Base-by-base conservation (phyloP, 2,113 vertebrate genomes). In the Corythaixoides concolor region DNA sequence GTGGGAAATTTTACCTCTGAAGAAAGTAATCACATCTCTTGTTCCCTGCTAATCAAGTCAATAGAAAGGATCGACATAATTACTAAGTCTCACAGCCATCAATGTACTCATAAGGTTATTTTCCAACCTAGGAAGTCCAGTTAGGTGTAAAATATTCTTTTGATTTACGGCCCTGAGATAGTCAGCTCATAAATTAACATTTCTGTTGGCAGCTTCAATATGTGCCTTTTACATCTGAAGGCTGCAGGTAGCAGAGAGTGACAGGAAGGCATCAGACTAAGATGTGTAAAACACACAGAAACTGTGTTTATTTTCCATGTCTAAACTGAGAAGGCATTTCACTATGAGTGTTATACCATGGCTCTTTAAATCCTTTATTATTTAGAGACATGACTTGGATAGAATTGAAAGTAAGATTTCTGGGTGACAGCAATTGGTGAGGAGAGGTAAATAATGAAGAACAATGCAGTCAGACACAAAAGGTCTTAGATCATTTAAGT, bases 401-500 rank as follows among this genome's bases (percentile, higher is more conserved):
- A 73, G 62, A 72, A 87, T 70, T 27, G 66, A 93, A 92, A 95
- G 88, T 33, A 87, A 84, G 88, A 86, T 53, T 88, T 73, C 41
- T 69, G 73, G 79, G 66, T 87, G 90, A 95, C 72, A 82, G 76
- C 35, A 74, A 87, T 89, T 68, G 76, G 63, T 3, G 33, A 86
- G 73, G 79, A 87, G 89, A 93, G 80, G 87, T 92, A 97, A 97
- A 96, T 91, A 95, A 77, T 59, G 76, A 93, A 81, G 95, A 96
- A 89, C 58, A 88, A 90, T 72, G 62, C 76, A 79, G 92, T 76
- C 79, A 88, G 95, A 90, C 59, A 92, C 50, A 89, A 89, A 90
- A 96, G 85, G 83, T 85, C 92, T 97, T 83, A 90, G 95, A 97
- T 97, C 69, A 95, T 90, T 88, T 77, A 89, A 87, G 77, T 97